Base-by-base conservation (phyloP, 2,797 vertebrate species). In the Calcarius lapponicus region DNA sequence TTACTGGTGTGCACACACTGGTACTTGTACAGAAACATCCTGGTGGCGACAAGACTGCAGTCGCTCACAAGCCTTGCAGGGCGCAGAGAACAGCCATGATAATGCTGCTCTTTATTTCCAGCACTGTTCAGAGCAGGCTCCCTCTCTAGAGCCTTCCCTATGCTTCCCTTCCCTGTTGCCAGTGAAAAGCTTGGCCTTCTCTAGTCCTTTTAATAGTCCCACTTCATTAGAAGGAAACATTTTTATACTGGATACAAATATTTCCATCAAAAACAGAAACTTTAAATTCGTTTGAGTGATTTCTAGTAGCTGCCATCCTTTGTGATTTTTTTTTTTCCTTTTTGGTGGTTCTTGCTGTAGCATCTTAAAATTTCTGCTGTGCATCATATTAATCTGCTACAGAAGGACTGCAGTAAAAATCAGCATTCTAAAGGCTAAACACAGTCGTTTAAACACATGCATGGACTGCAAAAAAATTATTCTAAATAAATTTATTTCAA, bases 31-130 rank as follows among this genome's bases (percentile, higher is more conserved):
- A 94, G 96, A 97, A 97, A 95, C 94, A 94, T 96, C 97, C 96
- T 98, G 97, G 97, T 96, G 94, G 97, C 4, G 97, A 97, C 96
- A 93, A 97, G 96, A 87, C 92, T 96, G 95, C 96, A 85, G 92
- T 96, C 24, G 40, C 85, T 81, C 58, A 69, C 94, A 96, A 94
- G 93, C 95, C 93, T 96, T 96, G 96, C 88, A 13, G 61, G 91
- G 83, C 90, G 96, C 80, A 48, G 69, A 80, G 95, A 62, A 92
- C 83, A 95, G 92, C 76, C 94, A 90, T 82, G 95, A 97, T 97
- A 97, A 97, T 95, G 65, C 91, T 76, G 69, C 61, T 90, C 88
- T 93, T 96, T 97, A 89, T 95, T 80, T 92, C 40, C 88, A 65
- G 32, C 9, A 48, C 67, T 92, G 80, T 88, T 94, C 79, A 87